Conservation (phyloP, 2,113 vertebrate species). For the Apistogramma diplotaenia region DNA sequence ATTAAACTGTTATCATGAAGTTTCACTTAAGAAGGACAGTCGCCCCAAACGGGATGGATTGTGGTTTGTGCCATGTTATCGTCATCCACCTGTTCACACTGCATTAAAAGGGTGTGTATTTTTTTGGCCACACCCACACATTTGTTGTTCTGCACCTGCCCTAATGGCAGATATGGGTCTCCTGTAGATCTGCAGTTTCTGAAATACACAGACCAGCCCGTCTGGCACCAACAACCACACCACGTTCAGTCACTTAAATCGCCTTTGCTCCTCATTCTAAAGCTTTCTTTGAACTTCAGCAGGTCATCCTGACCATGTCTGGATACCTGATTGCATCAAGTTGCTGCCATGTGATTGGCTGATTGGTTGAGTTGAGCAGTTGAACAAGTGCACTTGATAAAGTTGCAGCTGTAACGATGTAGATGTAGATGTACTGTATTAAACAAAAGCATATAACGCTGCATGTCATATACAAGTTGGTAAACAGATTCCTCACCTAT, state of each 20-base stretch:
- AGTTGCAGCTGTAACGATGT: too few relatives aligned
- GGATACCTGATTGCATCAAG: too few relatives aligned
- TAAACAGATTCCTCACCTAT: not conserved
- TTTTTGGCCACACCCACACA: not conserved
- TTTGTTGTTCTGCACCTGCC: not conserved
- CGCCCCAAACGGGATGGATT: not conserved
- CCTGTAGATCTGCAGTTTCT: not conserved
- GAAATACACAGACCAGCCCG: not conserved
- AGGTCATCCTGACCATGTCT: too few relatives aligned
- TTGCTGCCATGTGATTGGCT: too few relatives aligned
- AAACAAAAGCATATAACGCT: too few relatives aligned
- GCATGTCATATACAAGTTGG: not conserved
- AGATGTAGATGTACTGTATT: too few relatives aligned
- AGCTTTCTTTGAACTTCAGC: too few relatives aligned
- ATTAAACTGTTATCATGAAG: too few relatives aligned
- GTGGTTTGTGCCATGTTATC: too few relatives aligned
- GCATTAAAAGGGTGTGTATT: too few relatives aligned
- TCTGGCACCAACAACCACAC: not conserved
- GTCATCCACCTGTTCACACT: not conserved
- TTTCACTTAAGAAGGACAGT: not conserved
- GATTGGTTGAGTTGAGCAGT: too few relatives aligned
- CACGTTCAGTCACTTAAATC: not conserved
- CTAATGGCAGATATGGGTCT: not conserved
- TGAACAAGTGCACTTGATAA: too few relatives aligned
- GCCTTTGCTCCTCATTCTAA: not conserved